A percentile compares a stretch with the other conserved stretches of the same genome.
phyloP scores from a whole-genome alignment of 2,113 vertebrate genomes.

The Gymnobelideus leadbeateri region DNA sequence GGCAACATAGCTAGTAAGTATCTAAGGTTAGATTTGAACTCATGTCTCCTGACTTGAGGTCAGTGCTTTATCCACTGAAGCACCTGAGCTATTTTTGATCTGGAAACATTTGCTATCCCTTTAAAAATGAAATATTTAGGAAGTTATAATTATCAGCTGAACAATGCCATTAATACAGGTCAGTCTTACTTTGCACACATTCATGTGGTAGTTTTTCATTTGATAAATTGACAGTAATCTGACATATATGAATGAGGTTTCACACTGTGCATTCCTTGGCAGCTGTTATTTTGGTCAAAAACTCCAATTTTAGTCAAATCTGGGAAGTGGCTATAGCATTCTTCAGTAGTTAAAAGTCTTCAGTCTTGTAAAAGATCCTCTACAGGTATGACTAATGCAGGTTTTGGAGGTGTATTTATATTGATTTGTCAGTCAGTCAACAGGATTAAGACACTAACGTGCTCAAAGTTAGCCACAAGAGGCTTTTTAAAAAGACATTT shows the following conservation, averaged over 20 bases:
- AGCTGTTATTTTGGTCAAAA: constrained; percentile 56
- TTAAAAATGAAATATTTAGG: constrained; percentile 53
- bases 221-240: constrained; percentile 71
- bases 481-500: neutral
- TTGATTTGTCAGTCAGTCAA: neutral
- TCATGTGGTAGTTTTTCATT: constrained; percentile 69
- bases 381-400: neutral
- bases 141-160: constrained; percentile 66
- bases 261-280: constrained; percentile 53
- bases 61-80: neutral
- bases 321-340: neutral
- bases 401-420: neutral
- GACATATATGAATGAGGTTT: constrained; percentile 52
- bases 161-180: constrained; percentile 59
- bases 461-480: neutral
- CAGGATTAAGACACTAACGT: neutral
- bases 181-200: constrained; percentile 50
- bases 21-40: neutral
- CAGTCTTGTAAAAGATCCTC: neutral
- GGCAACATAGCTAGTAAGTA: neutral
- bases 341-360: neutral
- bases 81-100: constrained; percentile 55
- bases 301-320: constrained; percentile 9
- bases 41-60: neutral
- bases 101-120: constrained; percentile 63